Conservation (phyloP, 2,888 invertebrate genomes). For the Melanostoma mellinum region DNA sequence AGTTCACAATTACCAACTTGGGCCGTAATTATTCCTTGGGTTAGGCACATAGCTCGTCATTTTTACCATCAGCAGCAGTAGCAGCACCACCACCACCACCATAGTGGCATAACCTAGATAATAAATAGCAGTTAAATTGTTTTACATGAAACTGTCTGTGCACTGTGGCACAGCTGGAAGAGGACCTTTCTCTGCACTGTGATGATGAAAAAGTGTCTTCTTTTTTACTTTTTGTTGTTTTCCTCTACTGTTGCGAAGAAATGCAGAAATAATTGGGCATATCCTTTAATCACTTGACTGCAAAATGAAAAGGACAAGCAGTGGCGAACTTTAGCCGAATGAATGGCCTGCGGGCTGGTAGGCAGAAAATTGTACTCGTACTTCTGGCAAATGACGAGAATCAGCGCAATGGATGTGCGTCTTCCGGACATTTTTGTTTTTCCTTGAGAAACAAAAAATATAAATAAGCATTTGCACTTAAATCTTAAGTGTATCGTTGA, state of each 20-base stretch:
- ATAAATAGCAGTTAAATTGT: conserved; percentile 66
- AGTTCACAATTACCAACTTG: conserved; percentile 67
- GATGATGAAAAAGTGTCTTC: conserved; percentile 38
- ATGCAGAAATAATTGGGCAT: conserved; percentile 70
- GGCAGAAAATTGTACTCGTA: conserved; percentile 2
- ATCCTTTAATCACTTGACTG: conserved; percentile 72
- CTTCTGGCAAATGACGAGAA: conserved; percentile 53
- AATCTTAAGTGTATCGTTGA: conserved; percentile 58
- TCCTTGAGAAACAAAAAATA: conserved; percentile 22
- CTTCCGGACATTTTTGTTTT: conserved; percentile 10
- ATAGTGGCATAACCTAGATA: conserved; percentile 57
- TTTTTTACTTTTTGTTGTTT: conserved; percentile 1
- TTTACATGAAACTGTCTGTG: conserved; percentile 66
- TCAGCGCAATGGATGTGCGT: conserved; percentile 60
- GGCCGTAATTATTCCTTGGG: conserved; percentile 68
- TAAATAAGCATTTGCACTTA: conserved; percentile 54
- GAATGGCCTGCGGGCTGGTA: conserved; percentile 26
- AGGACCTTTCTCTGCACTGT: conserved; percentile 16
- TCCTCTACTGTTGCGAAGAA: conserved; percentile 43
- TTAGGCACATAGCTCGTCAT: conserved; percentile 64
- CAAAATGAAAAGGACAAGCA: conserved; percentile 66
- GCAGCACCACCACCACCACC: conserved; percentile 8
- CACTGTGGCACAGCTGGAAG: conserved; percentile 64
- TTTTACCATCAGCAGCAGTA: conserved; percentile 44
- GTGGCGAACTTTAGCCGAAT: conserved; percentile 37